Evolutionary conservation across 2,888 invertebrate genomes (phyloP).

Genomic region (Nysson spinosus): DNA sequence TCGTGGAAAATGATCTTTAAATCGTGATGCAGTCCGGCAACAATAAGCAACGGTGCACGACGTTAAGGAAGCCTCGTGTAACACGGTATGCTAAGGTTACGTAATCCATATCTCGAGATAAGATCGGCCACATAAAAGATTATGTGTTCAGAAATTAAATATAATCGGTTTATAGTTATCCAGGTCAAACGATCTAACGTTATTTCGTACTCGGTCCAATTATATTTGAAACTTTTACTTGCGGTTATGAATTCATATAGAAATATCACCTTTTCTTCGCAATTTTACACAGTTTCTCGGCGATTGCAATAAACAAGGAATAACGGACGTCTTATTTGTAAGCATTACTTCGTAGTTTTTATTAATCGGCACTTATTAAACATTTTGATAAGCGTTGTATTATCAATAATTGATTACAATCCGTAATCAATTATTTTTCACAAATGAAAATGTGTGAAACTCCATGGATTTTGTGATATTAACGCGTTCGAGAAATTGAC

Average conservation of each 20-base stretch:
- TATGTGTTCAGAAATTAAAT: conserved; percentile 10
- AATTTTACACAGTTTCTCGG: too few species aligned
- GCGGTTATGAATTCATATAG: too few species aligned
- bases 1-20: conserved; percentile 25
- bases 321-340: too few species aligned
- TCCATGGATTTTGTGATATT: too few species aligned
- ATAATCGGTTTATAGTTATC: background rate
- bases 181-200: conserved; percentile 18
- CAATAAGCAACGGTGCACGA: conserved; percentile 10
- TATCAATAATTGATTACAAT: too few species aligned
- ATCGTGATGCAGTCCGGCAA: conserved; percentile 2
- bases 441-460: too few species aligned
- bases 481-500: too few species aligned
- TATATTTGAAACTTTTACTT: too few species aligned
- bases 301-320: too few species aligned
- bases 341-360: background rate
- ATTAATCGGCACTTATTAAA: background rate
- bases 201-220: background rate
- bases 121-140: conserved; percentile 19
- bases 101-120: conserved; percentile 24
- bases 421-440: too few species aligned
- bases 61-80: conserved; percentile 23
- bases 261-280: too few species aligned
- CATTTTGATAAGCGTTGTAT: background rate
- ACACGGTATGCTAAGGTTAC: conserved; percentile 8